Conservation (phyloP, 2,113 vertebrate species). For the Colaptes auratus region DNA sequence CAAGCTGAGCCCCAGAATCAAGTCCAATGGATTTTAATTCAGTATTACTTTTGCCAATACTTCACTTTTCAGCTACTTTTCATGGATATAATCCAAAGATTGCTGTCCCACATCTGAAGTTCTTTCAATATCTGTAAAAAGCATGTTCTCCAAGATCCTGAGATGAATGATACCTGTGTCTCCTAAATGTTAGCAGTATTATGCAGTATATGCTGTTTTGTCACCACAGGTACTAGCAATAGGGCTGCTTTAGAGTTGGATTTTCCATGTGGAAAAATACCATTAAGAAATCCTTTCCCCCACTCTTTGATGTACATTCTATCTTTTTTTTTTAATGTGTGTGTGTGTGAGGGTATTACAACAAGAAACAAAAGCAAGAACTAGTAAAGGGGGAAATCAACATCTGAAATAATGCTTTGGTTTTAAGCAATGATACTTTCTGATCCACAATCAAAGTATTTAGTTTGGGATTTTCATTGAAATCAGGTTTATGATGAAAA, state of each 20-base stretch:
- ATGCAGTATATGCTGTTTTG: background rate
- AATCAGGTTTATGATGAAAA: background rate
- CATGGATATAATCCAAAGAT: background rate
- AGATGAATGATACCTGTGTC: background rate
- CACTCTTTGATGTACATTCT: background rate
- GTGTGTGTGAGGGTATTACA: background rate
- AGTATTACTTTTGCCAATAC: background rate
- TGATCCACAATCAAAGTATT: background rate
- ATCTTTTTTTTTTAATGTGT: background rate
- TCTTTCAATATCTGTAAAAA: background rate
- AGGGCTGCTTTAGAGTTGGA: background rate
- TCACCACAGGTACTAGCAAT: background rate
- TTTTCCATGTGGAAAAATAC: background rate
- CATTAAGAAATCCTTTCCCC: background rate
- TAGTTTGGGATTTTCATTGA: constrained; percentile 4
- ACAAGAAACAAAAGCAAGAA: background rate
- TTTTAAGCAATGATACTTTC: background rate
- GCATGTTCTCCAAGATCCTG: background rate
- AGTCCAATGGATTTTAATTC: background rate
- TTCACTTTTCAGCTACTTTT: background rate
- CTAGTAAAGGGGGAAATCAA: background rate
- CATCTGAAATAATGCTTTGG: background rate
- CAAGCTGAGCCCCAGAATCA: background rate
- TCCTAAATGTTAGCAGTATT: background rate
- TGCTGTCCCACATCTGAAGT: background rate